Percentiles rank a stretch among this genome's conserved stretches.
These are phyloP conservation scores for Patagioenas fasciata DNA, from an alignment of 2,113 vertebrate genomes.

Conservation along the genomic window DNA sequence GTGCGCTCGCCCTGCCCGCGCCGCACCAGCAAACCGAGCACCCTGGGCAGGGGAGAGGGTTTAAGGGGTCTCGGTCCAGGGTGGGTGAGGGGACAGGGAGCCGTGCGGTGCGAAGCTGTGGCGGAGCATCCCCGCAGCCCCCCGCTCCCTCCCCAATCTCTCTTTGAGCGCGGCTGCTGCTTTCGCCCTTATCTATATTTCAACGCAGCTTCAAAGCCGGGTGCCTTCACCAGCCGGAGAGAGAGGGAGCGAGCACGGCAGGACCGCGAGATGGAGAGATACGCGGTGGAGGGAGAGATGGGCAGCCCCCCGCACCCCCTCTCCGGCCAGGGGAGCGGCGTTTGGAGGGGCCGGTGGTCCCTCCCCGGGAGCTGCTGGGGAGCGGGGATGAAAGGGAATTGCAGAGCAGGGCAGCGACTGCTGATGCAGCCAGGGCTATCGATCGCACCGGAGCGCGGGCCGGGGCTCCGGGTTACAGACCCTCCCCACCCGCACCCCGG, in stretches of 20 bases:
- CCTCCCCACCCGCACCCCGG: no score
- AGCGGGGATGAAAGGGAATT: conserved; percentile 62
- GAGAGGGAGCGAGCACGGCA: neutral
- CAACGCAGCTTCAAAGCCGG: conserved; percentile 68
- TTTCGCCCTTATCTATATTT: conserved; percentile 71
- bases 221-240: conserved; percentile 8
- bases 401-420: neutral
- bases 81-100: no score
- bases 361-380: neutral
- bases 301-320: neutral
- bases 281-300: neutral
- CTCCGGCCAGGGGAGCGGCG: rapidly evolving
- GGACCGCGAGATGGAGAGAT: neutral
- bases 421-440: conserved; percentile 14
- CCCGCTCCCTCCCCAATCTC: neutral
- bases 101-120: neutral
- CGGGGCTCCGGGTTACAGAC: no score
- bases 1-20: neutral
- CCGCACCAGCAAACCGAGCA: neutral
- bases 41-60: neutral
- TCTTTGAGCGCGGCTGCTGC: neutral
- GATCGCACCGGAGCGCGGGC: neutral
- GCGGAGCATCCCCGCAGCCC: neutral
- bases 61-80: neutral
- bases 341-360: neutral